These are phyloP conservation scores for Motacilla alba DNA, from an alignment of 2,113 vertebrate genomes.

Conservation along the genomic window DNA sequence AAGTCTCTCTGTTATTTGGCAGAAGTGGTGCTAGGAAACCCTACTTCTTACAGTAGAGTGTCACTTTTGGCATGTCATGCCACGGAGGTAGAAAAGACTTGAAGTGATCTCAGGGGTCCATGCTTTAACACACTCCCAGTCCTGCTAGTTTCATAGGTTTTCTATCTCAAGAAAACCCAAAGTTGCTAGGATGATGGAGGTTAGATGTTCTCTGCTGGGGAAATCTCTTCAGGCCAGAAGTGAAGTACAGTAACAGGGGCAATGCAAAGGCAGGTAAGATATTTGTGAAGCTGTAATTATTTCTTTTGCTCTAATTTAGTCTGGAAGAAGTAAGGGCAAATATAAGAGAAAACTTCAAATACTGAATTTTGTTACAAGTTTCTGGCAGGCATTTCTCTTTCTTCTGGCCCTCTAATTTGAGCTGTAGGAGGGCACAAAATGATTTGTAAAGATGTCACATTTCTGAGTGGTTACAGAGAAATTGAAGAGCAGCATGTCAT, in stretches of 20 bases:
- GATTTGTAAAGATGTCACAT: not conserved
- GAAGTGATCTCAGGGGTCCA: not conserved
- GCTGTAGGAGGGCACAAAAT: not conserved
- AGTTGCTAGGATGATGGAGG: not conserved
- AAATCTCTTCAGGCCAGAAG: not conserved
- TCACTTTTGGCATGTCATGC: not conserved
- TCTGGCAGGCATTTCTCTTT: not conserved
- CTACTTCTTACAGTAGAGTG: not conserved
- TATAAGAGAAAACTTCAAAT: not conserved
- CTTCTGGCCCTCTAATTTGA: not conserved
- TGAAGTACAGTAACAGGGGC: not conserved
- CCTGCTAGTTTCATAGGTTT: not conserved
- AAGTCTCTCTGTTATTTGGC: not conserved
- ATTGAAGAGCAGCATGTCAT: not conserved
- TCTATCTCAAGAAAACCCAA: not conserved
- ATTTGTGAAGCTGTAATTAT: not conserved
- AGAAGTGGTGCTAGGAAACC: not conserved
- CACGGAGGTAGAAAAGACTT: not conserved
- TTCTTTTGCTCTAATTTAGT: not conserved
- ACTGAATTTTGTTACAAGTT: not conserved
- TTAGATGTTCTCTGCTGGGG: not conserved
- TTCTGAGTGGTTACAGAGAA: not conserved
- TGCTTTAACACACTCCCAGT: not conserved
- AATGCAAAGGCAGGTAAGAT: not conserved
- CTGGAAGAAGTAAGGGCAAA: not conserved